These are phyloP conservation scores for Tetranychus truncatus DNA, from an alignment of 2,888 invertebrate genomes.

Conservation along the genomic window DNA sequence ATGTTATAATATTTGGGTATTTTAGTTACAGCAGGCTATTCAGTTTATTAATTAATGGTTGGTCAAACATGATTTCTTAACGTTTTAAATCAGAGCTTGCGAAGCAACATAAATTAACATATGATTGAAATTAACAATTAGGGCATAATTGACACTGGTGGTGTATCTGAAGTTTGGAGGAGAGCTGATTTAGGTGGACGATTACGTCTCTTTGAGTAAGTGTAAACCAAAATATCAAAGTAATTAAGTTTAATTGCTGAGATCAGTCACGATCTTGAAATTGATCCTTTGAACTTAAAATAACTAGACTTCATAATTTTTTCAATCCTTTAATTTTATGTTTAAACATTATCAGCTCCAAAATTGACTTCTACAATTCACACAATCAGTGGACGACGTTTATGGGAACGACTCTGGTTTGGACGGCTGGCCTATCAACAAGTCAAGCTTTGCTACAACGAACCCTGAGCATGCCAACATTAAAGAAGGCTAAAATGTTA, in stretches of 20 bases:
- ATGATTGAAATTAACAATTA: background rate
- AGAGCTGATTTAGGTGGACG: constrained; percentile 6
- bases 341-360: background rate
- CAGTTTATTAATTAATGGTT: too few relatives aligned
- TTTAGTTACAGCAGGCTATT: too few relatives aligned
- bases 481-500: constrained; percentile 12
- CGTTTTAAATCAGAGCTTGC: too few relatives aligned
- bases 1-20: too few relatives aligned
- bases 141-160: constrained; percentile 5
- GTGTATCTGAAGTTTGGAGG: constrained; percentile 5
- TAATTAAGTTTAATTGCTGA: background rate
- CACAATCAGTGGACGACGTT: constrained; percentile 1
- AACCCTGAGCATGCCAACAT: constrained; percentile 6
- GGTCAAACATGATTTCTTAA: too few relatives aligned
- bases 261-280: too few relatives aligned
- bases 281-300: background rate
- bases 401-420: background rate
- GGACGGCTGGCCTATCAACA: constrained; percentile 8
- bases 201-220: background rate
- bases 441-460: constrained; percentile 11
- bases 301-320: background rate
- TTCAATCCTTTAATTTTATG: background rate
- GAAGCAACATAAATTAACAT: too few relatives aligned
- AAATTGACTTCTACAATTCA: constrained; percentile 2
- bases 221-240: background rate